phyloP scores from a whole-genome alignment of 2,113 vertebrate species.

The Phodopus roborovskii region DNA sequence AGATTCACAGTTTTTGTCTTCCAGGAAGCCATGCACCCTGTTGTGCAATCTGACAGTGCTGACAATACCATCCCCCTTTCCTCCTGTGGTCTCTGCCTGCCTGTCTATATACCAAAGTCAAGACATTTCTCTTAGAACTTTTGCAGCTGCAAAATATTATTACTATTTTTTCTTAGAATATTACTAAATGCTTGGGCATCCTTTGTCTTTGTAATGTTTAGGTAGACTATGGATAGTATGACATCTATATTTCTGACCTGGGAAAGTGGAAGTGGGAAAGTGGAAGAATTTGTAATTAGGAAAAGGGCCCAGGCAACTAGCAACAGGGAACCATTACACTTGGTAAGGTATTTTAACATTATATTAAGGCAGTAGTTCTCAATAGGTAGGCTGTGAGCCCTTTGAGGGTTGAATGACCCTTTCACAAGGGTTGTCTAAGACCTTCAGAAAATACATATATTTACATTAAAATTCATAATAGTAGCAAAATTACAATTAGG shows the following conservation, averaged over 20 bases:
- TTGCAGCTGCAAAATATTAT: neutral
- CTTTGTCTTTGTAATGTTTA: neutral
- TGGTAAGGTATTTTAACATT: neutral
- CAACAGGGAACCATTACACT: neutral
- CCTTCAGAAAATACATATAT: too few relatives aligned
- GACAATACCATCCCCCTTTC: neutral
- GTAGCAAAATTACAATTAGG: too few relatives aligned
- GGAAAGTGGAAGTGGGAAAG: neutral
- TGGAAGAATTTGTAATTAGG: neutral
- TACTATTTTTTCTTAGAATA: neutral
- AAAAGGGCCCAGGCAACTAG: neutral
- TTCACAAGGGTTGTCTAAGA: too few relatives aligned
- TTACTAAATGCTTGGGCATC: neutral
- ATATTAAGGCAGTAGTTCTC: neutral
- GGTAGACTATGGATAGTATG: neutral
- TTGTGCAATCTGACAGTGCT: neutral
- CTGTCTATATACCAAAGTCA: too few relatives aligned
- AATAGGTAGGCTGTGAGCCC: too few relatives aligned
- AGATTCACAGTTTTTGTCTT: neutral
- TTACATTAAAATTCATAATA: too few relatives aligned
- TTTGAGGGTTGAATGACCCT: too few relatives aligned
- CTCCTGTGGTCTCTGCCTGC: neutral
- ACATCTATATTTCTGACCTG: neutral
- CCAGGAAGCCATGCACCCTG: too few relatives aligned
- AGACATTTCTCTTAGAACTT: neutral